Conservation (phyloP, 2,888 invertebrate genomes). For the Drosophila mimica region DNA sequence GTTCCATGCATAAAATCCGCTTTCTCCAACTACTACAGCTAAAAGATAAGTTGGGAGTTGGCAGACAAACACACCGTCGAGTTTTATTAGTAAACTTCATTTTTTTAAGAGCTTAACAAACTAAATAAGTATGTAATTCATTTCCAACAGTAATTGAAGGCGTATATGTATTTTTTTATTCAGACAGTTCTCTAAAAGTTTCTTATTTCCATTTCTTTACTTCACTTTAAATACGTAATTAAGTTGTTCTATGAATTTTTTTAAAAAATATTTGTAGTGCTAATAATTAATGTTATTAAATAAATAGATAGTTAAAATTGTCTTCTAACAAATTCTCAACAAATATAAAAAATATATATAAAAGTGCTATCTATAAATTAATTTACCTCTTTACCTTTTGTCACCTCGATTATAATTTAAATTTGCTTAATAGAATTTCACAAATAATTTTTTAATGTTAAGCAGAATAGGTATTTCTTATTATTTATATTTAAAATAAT, state of each 20-base stretch:
- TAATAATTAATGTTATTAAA: neutral
- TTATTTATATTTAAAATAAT: too few species aligned
- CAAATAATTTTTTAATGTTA: neutral
- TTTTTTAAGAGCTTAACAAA: conserved; percentile 30
- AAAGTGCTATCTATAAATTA: neutral
- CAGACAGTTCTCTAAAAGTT: neutral
- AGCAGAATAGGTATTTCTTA: neutral
- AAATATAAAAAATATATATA: neutral
- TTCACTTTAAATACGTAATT: neutral
- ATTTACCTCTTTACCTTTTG: neutral
- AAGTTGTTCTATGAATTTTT: neutral
- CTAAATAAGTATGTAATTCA: neutral
- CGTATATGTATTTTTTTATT: neutral
- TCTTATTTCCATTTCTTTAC: neutral
- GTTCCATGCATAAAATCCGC: conserved; percentile 10
- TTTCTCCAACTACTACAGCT: conserved; percentile 14
- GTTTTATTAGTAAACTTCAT: conserved; percentile 6
- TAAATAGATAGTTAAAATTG: neutral
- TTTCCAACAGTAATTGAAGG: conserved; percentile 6
- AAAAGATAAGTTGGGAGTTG: conserved; percentile 19
- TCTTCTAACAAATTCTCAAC: neutral
- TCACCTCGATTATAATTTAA: neutral
- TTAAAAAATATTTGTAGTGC: neutral
- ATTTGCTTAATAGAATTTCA: neutral
- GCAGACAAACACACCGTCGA: neutral